A percentile compares a stretch with the other conserved stretches of the same genome.
Conservation (phyloP, 2,797 vertebrate species). For the Lutjanus argentimaculatus region DNA sequence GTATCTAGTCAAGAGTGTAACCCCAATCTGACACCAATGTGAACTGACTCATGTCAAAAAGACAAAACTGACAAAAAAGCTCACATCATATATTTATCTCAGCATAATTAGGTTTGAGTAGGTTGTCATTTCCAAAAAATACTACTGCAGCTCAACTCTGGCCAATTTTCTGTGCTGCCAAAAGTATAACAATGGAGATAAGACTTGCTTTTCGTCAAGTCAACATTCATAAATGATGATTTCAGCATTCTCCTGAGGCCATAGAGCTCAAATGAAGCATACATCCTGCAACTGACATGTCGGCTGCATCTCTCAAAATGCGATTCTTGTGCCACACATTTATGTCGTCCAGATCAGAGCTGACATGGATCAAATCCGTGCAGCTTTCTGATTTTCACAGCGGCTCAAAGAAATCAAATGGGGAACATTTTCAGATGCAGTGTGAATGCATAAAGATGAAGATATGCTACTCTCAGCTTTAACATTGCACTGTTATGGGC, state of each 20-base stretch:
- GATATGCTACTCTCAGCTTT: background rate
- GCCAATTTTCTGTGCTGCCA: background rate
- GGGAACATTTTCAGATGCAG: background rate
- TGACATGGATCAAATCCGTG: background rate
- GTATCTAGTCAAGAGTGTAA: background rate
- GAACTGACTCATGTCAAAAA: background rate
- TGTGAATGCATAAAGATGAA: background rate
- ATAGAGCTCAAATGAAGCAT: background rate
- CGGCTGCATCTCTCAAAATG: background rate
- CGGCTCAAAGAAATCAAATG: background rate
- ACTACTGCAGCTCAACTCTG: background rate
- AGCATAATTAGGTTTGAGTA: background rate
- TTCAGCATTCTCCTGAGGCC: background rate
- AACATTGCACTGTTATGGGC: slow-evolving; percentile 24
- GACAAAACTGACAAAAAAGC: background rate
- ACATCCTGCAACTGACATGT: background rate
- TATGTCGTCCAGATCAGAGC: background rate
- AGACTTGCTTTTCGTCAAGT: background rate
- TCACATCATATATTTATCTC: background rate
- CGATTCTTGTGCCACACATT: background rate
- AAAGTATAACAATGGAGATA: background rate
- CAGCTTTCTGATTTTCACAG: background rate
- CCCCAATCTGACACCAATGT: background rate
- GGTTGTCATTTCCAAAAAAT: background rate
- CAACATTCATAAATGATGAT: background rate